Percentiles rank a stretch among this genome's conserved stretches.
Conservation (phyloP, 2,797 vertebrate genomes). For the Melanotaenia pygmaea region DNA sequence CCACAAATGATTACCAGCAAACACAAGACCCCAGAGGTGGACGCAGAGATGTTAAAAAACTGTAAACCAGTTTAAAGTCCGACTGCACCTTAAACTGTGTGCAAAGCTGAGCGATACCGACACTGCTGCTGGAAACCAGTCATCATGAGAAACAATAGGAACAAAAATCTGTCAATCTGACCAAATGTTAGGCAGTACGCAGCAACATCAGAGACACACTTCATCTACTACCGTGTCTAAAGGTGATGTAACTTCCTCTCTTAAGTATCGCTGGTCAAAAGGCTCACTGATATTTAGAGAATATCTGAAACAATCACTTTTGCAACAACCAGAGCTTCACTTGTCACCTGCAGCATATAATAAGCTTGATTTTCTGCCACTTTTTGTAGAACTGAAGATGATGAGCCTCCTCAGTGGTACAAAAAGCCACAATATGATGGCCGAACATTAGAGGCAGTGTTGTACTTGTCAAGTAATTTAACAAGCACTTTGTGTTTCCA, state of each 20-base stretch:
- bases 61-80: conserved; percentile 35
- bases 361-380: too few species aligned
- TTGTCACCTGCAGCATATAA: not conserved
- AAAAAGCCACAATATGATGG: conserved; percentile 10
- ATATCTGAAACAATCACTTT: too few species aligned
- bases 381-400: conserved; percentile 19
- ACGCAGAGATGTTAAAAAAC: conserved; percentile 64
- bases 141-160: conserved; percentile 53
- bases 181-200: conserved; percentile 36
- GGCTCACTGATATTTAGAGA: not conserved
- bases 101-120: conserved; percentile 52
- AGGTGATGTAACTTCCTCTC: too few species aligned
- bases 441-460: conserved; percentile 3
- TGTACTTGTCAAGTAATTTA: conserved; percentile 22
- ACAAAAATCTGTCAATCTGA: conserved; percentile 16
- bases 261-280: conserved; percentile 29
- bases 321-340: too few species aligned
- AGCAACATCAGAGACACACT: not conserved
- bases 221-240: too few species aligned
- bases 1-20: conserved; percentile 76
- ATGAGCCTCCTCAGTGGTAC: conserved; percentile 25
- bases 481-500: conserved; percentile 23
- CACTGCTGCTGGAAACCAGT: conserved; percentile 59
- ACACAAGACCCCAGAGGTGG: conserved; percentile 63
- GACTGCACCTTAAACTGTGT: conserved; percentile 47